Base-by-base conservation (phyloP, 2,797 vertebrate genomes). In the Girardinus metallicus region DNA sequence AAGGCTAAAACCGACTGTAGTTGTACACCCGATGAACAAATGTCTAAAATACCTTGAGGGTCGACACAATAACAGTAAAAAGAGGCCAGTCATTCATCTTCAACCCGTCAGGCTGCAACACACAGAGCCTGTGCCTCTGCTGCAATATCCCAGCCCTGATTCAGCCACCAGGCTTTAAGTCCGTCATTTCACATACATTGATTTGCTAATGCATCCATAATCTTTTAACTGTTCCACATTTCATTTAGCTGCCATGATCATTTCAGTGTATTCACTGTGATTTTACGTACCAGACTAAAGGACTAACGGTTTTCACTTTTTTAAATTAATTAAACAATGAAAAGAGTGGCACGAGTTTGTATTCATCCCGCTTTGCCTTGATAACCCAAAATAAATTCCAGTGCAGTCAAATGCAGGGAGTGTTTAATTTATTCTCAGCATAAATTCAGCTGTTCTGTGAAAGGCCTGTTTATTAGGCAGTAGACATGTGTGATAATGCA, bases 1-100 rank as follows among this genome's bases (percentile, higher is more conserved):
- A 53, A 79, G 43, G 39, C 51, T 81, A 31, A 1, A 16, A 29
- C 29, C 1, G 47, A n/a, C 7, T 60, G 16, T 60, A 10, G 23
- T 43, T 73, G 60, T 47, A 15, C 80, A 83, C 23, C 77, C 74
- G 78, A 76, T 36, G 34, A 53, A 81, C n/a, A 0, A 31, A 60
- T 44, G n/a, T 15, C 43, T 44, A 29, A 47, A 57, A 44, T 44
- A 72, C 71, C 26, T 64, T 8, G 70, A 70, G 80, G 62, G 71
- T 80, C 46, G 31, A 86, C 36, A 41, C 36, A 13, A 31, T 60
- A 76, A 74, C 77, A 78, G 62, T 77, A 80, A 68, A 87, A 88
- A 78, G 68, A 83, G 79, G 46, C 36, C 82, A 83, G 76, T 73
- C 75, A 43, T 82, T 83, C 26, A 85, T 83, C 80, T 49, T 81